phyloP scores from a whole-genome alignment of 2,797 vertebrate genomes.

The Anolis apletophallus region DNA sequence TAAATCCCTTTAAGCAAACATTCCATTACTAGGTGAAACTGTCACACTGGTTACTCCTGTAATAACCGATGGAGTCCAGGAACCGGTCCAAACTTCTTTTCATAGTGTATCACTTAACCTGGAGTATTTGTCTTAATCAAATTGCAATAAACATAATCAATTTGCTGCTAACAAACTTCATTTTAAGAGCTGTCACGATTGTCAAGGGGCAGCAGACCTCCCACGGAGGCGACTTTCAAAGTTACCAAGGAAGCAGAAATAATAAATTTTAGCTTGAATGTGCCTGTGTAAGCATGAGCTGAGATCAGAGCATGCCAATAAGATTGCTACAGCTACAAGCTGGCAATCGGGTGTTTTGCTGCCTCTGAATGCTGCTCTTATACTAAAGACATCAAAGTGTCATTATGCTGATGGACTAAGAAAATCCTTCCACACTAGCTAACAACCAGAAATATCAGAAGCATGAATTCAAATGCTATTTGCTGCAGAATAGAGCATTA shows the following conservation, averaged over 20 bases:
- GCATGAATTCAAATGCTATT: not conserved
- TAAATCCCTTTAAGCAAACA: constrained; percentile 40
- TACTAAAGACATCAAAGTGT: not conserved
- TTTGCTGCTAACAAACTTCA: constrained; percentile 44
- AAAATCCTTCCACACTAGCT: constrained; percentile 8
- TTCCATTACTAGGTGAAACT: constrained; percentile 19
- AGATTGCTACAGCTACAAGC: constrained; percentile 26
- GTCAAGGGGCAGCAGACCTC: constrained; percentile 53
- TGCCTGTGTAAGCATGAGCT: constrained; percentile 54
- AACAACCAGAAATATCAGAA: not conserved
- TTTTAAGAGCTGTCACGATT: constrained; percentile 35
- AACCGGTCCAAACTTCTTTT: constrained; percentile 28
- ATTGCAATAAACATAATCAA: constrained; percentile 48
- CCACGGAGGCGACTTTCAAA: constrained; percentile 21
- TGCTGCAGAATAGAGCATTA: not conserved
- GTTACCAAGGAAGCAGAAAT: constrained; percentile 42
- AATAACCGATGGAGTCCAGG: constrained; percentile 25
- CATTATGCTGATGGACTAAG: not conserved
- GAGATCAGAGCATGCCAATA: constrained; percentile 45
- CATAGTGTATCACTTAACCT: constrained; percentile 23
- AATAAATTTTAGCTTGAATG: constrained; percentile 54
- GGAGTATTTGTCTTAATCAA: constrained; percentile 58
- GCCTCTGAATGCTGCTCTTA: not conserved
- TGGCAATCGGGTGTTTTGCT: constrained; percentile 22
- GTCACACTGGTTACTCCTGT: constrained; percentile 31